Evolutionary conservation across 2,113 vertebrate species (phyloP).

Genomic region (Arizona elegans): DNA sequence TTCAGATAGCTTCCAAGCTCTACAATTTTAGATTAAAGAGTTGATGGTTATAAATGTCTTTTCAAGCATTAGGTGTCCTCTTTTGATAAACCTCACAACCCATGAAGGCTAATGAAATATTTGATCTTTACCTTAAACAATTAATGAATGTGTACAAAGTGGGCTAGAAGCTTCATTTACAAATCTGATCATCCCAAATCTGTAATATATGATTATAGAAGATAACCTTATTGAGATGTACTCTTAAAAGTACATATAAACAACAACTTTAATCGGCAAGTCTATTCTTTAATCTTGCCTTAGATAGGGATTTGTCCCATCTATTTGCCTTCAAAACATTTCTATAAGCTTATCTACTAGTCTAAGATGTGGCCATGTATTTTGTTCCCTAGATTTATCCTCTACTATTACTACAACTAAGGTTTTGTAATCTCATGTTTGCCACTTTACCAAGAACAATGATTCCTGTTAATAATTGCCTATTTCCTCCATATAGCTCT

Average conservation of each 20-base stretch:
- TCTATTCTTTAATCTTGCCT: not conserved
- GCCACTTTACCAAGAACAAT: not conserved
- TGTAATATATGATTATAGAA: not conserved
- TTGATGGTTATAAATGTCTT: not conserved
- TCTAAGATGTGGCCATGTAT: not conserved
- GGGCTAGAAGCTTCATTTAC: not conserved
- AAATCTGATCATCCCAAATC: not conserved
- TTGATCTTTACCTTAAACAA: not conserved
- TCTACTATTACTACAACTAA: not conserved
- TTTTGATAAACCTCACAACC: not conserved
- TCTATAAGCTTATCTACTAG: not conserved
- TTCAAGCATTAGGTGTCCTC: not conserved
- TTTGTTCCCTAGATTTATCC: not conserved
- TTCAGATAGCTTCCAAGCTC: not conserved
- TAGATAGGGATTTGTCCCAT: not conserved
- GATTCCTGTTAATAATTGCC: not conserved
- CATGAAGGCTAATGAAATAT: not conserved
- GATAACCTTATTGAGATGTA: not conserved
- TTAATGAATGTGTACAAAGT: not conserved
- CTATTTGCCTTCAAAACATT: not conserved
- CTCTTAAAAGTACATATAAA: not conserved
- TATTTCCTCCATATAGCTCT: not conserved
- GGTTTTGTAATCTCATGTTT: not conserved
- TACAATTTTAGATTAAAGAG: not conserved
- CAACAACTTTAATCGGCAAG: not conserved